Evolutionary conservation across 2,888 invertebrate genomes (phyloP).

Genomic region (Axea sp.): DNA sequence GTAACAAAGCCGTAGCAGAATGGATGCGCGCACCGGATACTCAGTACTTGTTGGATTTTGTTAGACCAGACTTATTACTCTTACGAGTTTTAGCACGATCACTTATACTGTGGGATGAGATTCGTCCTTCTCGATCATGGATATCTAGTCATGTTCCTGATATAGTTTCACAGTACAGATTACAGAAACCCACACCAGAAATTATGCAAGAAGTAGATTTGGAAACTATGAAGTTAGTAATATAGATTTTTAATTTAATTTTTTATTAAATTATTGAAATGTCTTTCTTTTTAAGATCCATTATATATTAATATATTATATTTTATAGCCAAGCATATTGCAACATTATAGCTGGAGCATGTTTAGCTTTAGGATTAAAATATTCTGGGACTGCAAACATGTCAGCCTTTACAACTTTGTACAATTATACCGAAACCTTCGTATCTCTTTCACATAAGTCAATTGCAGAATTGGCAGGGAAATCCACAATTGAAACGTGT

Average conservation of each 20-base stretch:
- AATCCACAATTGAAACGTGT: slow-evolving; percentile 93
- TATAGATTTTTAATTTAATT: neutral
- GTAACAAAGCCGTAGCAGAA: slow-evolving; percentile 90
- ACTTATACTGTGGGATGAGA: slow-evolving; percentile 92
- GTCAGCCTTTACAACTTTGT: slow-evolving; percentile 88
- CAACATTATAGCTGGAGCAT: slow-evolving; percentile 96
- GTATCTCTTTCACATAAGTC: slow-evolving; percentile 85
- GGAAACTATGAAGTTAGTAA: slow-evolving; percentile 93
- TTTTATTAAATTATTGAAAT: neutral
- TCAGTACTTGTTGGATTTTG: slow-evolving; percentile 92
- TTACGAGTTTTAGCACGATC: slow-evolving; percentile 89
- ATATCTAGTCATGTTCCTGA: slow-evolving; percentile 89
- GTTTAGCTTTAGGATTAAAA: slow-evolving; percentile 94
- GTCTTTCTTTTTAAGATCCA: no score
- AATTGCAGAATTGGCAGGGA: slow-evolving; percentile 92
- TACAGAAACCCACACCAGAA: slow-evolving; percentile 86
- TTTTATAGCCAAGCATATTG: slow-evolving; percentile 93
- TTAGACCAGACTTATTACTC: slow-evolving; percentile 94
- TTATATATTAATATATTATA: no score
- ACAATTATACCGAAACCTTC: slow-evolving; percentile 86
- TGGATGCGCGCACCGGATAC: slow-evolving; percentile 96
- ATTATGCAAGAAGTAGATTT: slow-evolving; percentile 86
- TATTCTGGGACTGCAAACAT: slow-evolving; percentile 95
- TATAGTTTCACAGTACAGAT: slow-evolving; percentile 87
- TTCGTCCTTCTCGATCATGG: slow-evolving; percentile 91